Evolutionary conservation across 2,113 vertebrate genomes (phyloP).

Genomic region (Tychaedon coryphoeus): DNA sequence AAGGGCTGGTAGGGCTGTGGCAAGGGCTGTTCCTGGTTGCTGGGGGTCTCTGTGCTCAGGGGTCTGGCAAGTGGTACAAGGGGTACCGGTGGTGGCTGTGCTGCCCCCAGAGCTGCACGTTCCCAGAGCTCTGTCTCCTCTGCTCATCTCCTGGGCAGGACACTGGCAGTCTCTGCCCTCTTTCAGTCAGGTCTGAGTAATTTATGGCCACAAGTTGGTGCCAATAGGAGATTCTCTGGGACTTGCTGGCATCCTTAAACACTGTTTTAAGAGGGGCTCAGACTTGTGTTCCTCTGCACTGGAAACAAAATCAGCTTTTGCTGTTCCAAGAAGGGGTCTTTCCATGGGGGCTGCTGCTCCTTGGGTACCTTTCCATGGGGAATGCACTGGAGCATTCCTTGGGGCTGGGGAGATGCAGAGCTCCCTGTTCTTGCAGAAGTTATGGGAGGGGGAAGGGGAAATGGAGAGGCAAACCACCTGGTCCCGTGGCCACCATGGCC

Average conservation of each 20-base stretch:
- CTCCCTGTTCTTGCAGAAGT: neutral
- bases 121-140: neutral
- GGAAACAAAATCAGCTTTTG: accelerated
- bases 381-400: neutral
- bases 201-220: neutral
- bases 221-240: neutral
- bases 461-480: neutral
- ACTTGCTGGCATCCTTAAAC: neutral
- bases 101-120: neutral
- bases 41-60: neutral
- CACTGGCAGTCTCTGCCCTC: neutral
- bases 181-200: neutral
- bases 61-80: accelerated
- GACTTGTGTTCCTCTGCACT: neutral
- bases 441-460: neutral
- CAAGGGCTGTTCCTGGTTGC: neutral
- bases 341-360: neutral
- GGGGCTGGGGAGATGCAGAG: neutral
- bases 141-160: neutral
- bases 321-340: neutral
- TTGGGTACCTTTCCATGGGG: neutral
- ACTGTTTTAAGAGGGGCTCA: neutral
- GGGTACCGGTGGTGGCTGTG: accelerated
- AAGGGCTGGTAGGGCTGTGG: neutral
- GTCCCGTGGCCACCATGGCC: accelerated